Evolutionary conservation across 2,113 vertebrate species (phyloP), one percentile per base, ranked within the genome.

Genomic region (Oriolus oriolus): DNA sequence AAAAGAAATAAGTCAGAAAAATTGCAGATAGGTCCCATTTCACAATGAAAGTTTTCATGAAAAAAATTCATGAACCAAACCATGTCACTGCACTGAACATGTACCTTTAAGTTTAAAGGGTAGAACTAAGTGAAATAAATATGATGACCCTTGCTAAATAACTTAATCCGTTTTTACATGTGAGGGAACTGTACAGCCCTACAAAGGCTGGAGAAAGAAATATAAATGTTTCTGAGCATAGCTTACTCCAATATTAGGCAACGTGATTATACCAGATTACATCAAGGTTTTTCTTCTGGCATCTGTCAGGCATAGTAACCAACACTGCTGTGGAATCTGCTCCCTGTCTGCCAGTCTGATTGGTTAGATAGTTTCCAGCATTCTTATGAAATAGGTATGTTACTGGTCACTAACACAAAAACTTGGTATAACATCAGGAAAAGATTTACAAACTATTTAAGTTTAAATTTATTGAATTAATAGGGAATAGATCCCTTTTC

Each of bases 261-360:
- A 57, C 10, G 66, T 0, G 81, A 97, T 97, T 97, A 97, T 22
- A 70, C 35, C 47, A 91, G 95, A 96, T 96, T 96, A 97, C 73
- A 91, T 37, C 57, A 39, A 95, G 82, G 74, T 81, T 96, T 95
- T 93, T 68, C 81, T 95, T 65, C 83, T 90, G 81, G 84, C 94
- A 96, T 96, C 94, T 97, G 97, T 94, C 90, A 91, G 75, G 87
- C 90, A 77, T 47, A 90, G 94, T 66, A 93, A 97, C 90, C 45
- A 93, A 64, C 68, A 54, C 27, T 71, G 75, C 92, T 59, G 53
- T 4, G 80, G 78, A 65, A 64, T 50, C 65, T 87, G 81, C 86
- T 78, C 83, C 28, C 11, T 59, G 3, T 60, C 45, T 78, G 39
- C 71, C 92, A 85, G 41, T 11, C 66, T 90, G 75, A 76, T 49